A percentile compares a stretch with the other conserved stretches of the same genome.
These are phyloP conservation scores for Daubentonia madagascariensis DNA, from an alignment of 2,113 vertebrate species.

Conservation along the genomic window DNA sequence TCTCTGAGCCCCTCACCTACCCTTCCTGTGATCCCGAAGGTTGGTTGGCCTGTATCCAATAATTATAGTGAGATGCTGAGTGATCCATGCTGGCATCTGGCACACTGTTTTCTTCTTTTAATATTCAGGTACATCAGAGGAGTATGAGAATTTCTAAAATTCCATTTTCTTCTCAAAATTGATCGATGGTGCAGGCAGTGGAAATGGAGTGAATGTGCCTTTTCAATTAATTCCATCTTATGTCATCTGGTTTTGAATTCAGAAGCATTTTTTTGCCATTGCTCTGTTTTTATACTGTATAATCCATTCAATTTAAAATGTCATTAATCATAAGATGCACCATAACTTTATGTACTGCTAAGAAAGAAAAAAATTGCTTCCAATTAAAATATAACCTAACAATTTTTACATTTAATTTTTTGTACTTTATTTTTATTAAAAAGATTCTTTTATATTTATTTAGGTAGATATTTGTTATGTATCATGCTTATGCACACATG, in stretches of 20 bases:
- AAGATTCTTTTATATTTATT: neutral
- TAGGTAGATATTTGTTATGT: neutral
- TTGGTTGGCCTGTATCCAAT: conserved; percentile 11
- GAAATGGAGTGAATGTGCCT: conserved; percentile 3
- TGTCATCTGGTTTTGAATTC: conserved; percentile 56
- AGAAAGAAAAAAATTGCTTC: neutral
- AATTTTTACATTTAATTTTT: neutral
- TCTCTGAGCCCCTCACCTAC: neutral
- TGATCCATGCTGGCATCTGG: neutral
- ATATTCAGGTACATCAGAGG: conserved; percentile 1
- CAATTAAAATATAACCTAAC: neutral
- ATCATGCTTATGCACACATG: neutral
- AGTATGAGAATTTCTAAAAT: conserved; percentile 52
- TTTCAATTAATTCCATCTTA: neutral
- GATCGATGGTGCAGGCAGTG: neutral
- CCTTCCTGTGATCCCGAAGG: neutral
- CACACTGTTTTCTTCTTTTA: conserved; percentile 42
- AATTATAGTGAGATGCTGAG: neutral
- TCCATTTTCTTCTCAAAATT: conserved; percentile 52
- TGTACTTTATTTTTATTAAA: neutral
- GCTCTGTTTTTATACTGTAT: neutral
- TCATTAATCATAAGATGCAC: neutral
- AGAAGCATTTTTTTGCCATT: conserved; percentile 39
- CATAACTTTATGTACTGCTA: neutral
- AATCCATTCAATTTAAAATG: neutral